These are phyloP conservation scores for Dolichoris vasculosae DNA, from an alignment of 1,140 invertebrate genomes.

Conservation along the genomic window DNA sequence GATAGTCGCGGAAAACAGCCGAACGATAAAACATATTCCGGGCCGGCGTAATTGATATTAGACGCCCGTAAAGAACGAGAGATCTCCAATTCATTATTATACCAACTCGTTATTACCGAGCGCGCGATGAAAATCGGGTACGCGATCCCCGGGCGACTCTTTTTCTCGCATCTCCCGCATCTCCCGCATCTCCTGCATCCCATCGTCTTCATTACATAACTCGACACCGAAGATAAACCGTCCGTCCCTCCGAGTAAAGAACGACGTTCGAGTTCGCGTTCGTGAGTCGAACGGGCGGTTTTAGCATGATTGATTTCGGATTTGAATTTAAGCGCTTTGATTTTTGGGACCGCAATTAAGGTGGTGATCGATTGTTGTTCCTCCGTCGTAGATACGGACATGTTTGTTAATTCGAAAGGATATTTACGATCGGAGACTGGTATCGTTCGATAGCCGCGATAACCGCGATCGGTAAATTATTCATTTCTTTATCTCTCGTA, in stretches of 20 bases:
- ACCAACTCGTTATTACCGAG: too few relatives aligned
- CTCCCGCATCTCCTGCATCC: too few relatives aligned
- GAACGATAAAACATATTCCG: not conserved
- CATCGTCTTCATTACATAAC: conserved; percentile 47
- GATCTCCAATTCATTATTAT: conserved; percentile 32
- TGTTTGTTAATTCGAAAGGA: not conserved
- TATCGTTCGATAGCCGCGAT: not conserved
- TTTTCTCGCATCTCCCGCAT: not conserved
- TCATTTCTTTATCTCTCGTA: not conserved
- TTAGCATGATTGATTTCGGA: conserved; percentile 28
- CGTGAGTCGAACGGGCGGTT: not conserved
- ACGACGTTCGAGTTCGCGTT: not conserved
- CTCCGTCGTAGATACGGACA: not conserved
- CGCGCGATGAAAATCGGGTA: conserved; percentile 35
- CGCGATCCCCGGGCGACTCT: not conserved
- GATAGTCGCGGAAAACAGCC: not conserved
- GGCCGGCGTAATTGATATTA: conserved; percentile 42
- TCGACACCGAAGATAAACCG: conserved; percentile 8
- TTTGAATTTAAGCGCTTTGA: conserved; percentile 26
- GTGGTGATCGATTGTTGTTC: not conserved
- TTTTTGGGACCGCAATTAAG: conserved; percentile 33
- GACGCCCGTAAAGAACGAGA: conserved; percentile 20
- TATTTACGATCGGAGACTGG: not conserved
- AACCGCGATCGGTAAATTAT: not conserved
- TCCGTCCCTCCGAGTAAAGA: conserved; percentile 16